These are phyloP conservation scores for Irena cyanogastra DNA, from an alignment of 2,113 vertebrate genomes.

Conservation along the genomic window DNA sequence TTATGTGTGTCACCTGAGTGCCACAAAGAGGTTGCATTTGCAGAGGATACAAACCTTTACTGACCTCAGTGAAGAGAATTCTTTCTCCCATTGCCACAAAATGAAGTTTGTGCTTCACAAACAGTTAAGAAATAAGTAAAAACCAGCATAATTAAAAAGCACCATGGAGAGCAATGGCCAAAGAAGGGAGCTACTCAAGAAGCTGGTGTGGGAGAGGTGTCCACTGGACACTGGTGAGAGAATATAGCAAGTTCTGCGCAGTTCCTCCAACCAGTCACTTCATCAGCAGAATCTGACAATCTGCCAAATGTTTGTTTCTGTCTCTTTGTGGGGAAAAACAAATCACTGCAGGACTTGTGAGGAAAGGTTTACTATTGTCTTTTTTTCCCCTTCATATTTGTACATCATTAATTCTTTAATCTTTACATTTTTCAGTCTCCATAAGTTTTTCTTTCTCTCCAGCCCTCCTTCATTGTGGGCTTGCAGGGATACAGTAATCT, in stretches of 20 bases:
- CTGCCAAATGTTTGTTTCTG: background rate
- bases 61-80: background rate
- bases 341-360: background rate
- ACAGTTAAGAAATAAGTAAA: background rate
- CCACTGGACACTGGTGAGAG: background rate
- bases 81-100: background rate
- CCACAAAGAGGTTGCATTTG: background rate
- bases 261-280: background rate
- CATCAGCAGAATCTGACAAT: background rate
- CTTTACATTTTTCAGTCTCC: background rate
- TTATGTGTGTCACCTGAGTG: background rate
- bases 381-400: background rate
- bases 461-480: background rate
- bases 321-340: background rate
- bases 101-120: background rate
- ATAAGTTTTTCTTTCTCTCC: background rate
- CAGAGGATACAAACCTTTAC: background rate
- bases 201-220: background rate
- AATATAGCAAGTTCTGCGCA: background rate
- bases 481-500: background rate
- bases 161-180: fast-evolving
- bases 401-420: background rate
- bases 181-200: background rate
- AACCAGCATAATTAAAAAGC: background rate
- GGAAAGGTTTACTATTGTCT: background rate